Base-by-base conservation (phyloP, 64 coral and sea anemone genomes). In the Cladopsammia gracilis region DNA sequence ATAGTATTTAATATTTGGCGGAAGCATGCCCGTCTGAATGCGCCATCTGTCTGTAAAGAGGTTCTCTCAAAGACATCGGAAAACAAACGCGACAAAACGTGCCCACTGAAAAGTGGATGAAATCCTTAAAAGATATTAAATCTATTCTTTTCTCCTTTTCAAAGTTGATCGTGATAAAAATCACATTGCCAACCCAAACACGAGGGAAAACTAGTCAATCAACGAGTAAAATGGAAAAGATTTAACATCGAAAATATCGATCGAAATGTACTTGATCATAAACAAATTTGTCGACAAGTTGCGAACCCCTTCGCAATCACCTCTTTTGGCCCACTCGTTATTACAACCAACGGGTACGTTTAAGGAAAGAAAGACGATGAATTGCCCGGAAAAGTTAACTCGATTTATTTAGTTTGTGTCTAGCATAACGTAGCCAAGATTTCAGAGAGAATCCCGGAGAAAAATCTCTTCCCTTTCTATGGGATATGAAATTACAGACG, bases 401-500 rank as follows among this genome's bases (percentile, higher is more conserved):
- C 2, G 80, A 34, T 49, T 47, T 84, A 42, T 48, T 66, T 10
- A 44, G 7, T n/a, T 49, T 47, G 7, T 83, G 59, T 47, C 13
- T 44, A 15, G 4, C 25, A 14, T 20, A 46, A 45, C 25, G n/a
- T 67, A 43, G 13, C 18, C 7, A 64, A 46, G 5, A 64, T 9
- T 83, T 83, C 26, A 9, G 62, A 84, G 19, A 84, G 24, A 65
- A 84, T 50, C 19, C 16, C 62, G 49, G 61, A 84, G 22, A 84
- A 84, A 67, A 25, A 48, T 64, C 57, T 65, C 60, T 84, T 67
- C 80, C 62, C 19, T 66, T 67, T 48, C 42, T 15, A 20, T 49
- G 16, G 80, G 80, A 68, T 84, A 84, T 84, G 80, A 68, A 84
- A 84, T 84, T 68, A 68, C 80, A 84, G 62, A 67, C 62, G 43